A percentile compares a stretch with the other conserved stretches of the same genome.
Evolutionary conservation across 2,888 invertebrate genomes (phyloP).

Genomic region (Lochmaea capreae): DNA sequence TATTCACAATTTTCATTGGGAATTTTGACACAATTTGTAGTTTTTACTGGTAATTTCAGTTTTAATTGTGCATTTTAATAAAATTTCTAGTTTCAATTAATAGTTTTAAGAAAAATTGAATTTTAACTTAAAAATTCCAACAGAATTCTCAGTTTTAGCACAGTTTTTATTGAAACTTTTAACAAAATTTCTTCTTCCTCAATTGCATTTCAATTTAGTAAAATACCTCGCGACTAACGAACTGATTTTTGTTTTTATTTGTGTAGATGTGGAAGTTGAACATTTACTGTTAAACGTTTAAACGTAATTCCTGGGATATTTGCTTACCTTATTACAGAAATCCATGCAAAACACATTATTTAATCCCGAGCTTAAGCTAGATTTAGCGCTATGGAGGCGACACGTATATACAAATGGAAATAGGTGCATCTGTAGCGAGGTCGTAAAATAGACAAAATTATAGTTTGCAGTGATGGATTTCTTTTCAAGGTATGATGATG

Average conservation of each 20-base stretch:
- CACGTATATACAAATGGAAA: slow-evolving; percentile 26
- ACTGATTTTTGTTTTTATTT: background rate
- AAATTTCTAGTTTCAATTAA: too few relatives aligned
- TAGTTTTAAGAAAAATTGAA: too few relatives aligned
- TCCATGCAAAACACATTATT: slow-evolving; percentile 42
- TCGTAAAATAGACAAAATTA: slow-evolving; percentile 40
- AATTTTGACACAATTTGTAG: too few relatives aligned
- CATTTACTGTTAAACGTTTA: slow-evolving; percentile 7
- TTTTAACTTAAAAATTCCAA: too few relatives aligned
- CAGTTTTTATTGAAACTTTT: too few relatives aligned
- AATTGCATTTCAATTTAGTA: too few relatives aligned
- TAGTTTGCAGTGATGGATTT: slow-evolving; percentile 27
- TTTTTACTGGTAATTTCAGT: too few relatives aligned
- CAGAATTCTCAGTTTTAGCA: too few relatives aligned
- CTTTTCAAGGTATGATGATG: background rate
- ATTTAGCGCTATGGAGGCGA: slow-evolving; percentile 26
- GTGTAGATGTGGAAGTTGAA: background rate
- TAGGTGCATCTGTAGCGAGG: slow-evolving; percentile 37
- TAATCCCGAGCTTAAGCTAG: slow-evolving; percentile 37
- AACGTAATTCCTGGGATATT: slow-evolving; percentile 38
- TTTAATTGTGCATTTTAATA: too few relatives aligned
- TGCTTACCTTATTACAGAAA: slow-evolving; percentile 39
- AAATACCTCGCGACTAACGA: too few relatives aligned
- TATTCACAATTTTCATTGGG: too few relatives aligned
- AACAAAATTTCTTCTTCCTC: too few relatives aligned